Evolutionary conservation across 2,113 vertebrate species (phyloP).

Genomic region (Xenopus laevis): DNA sequence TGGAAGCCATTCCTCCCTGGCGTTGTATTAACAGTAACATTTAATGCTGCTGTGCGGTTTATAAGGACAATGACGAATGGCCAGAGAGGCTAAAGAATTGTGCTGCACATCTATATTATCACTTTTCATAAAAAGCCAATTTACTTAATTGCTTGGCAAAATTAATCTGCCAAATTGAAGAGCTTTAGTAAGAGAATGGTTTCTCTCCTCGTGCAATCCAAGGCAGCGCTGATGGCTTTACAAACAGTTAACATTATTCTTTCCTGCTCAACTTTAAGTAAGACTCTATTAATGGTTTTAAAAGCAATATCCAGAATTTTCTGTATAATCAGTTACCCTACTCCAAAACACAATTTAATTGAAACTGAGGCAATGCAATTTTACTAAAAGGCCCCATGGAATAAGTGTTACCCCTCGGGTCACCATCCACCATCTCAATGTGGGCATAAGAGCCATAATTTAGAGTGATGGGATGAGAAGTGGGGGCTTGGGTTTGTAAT

Average conservation of each 20-base stretch:
- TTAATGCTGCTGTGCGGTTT: conserved; percentile 73
- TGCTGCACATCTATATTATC: conserved; percentile 67
- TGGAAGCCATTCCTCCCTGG: conserved; percentile 79
- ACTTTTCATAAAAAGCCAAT: conserved; percentile 71
- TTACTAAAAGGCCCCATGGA: background rate
- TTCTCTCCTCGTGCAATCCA: background rate
- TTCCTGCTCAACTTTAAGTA: background rate
- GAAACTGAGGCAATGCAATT: background rate
- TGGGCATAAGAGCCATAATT: no score
- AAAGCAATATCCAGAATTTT: no score
- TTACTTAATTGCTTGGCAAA: conserved; percentile 74
- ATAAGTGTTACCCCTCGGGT: background rate
- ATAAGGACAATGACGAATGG: conserved; percentile 75
- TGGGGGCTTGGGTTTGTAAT: no score
- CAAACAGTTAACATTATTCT: conserved; percentile 4
- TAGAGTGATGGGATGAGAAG: no score
- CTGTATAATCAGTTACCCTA: background rate
- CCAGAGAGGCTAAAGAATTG: conserved; percentile 67
- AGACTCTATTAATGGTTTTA: background rate
- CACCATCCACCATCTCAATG: background rate
- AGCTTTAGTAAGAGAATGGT: conserved; percentile 5
- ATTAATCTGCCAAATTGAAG: conserved; percentile 67
- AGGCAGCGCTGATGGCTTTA: background rate
- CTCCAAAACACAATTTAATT: background rate
- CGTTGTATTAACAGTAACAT: conserved; percentile 72